Evolutionary conservation across 2,888 invertebrate species (phyloP), one percentile per base, ranked within the genome.

Genomic region (Phengaris alcon): DNA sequence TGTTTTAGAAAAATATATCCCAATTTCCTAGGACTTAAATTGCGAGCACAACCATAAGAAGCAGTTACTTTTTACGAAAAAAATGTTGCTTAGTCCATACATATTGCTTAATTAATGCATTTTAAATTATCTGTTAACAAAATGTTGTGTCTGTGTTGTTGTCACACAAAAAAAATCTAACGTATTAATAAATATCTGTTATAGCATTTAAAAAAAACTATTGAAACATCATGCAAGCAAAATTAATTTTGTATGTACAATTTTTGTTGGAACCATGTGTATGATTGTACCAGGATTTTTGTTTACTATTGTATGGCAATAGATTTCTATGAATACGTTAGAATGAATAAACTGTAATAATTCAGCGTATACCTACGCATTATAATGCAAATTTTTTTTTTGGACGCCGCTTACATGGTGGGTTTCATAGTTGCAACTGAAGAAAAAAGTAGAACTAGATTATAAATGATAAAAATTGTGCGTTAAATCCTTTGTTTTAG

Each of bases 381-480:
- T 77, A 80, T 81, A 80, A 82, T 78, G 82, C 81, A 79, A 86
- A 83, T 80, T 77, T 85, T 80, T 83, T 88, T 85, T 88, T 91
- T 89, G 92, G 92, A 91, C 94, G 93, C 93, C 90, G 93, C 94
- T 92, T 90, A 79, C 82, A 87, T 90, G 94, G 93, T 94, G 94
- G 94, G 91, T 87, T 75, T 22, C 72, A 80, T 87, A 93, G 93
- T 83, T 93, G 89, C 90, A 92, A 84, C 91, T 95, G 84, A 95
- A 94, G 93, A 94, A 93, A 81, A 93, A 89, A 87, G 95, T 95
- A 83, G 95, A 95, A 77, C 91, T 90, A 81, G 95, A 95, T 89
- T 95, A 95, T 84, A 91, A 94, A 90, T 95, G 94, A 95, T 93
- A 80, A 81, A 80, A 79, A 79, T 77, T 80, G 78, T 75, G 77